Conservation (phyloP, 2,797 vertebrate genomes). For the Setipinna tenuifilis region DNA sequence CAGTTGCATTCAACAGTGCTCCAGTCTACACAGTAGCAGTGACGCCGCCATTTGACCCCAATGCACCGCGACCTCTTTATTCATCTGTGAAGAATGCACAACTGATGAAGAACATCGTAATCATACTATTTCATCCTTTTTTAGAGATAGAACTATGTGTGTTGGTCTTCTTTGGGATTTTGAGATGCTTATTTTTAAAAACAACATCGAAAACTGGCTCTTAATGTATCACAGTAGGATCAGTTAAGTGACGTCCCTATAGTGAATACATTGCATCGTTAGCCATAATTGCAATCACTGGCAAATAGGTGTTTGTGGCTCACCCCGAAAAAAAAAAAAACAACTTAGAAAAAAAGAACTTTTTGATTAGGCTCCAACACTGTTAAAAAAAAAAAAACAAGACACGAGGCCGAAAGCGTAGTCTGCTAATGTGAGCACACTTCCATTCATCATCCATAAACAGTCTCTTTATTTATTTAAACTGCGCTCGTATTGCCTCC, state of each 20-base stretch:
- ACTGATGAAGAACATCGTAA: neutral
- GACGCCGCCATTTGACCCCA: neutral
- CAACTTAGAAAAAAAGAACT: slow-evolving; percentile 47
- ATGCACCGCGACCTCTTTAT: neutral
- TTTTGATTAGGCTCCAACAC: slow-evolving; percentile 21
- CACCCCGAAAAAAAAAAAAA: slow-evolving; percentile 50
- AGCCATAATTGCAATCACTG: slow-evolving; percentile 49
- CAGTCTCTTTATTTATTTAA: slow-evolving; percentile 57
- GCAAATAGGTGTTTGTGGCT: slow-evolving; percentile 64
- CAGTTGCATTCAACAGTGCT: slow-evolving; percentile 3
- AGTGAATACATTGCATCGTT: neutral
- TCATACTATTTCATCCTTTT: too few relatives aligned
- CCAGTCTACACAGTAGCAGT: neutral
- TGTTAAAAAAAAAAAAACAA: slow-evolving; percentile 54
- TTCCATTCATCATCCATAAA: slow-evolving; percentile 66
- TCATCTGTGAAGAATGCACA: neutral
- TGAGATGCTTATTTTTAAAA: too few relatives aligned
- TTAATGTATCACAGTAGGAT: too few relatives aligned
- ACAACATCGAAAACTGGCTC: too few relatives aligned
- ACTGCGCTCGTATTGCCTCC: slow-evolving; percentile 33
- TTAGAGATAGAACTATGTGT: too few relatives aligned
- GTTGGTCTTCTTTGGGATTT: too few relatives aligned
- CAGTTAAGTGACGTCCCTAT: neutral
- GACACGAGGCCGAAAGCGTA: neutral
- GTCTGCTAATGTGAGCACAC: neutral